A percentile compares a stretch with the other conserved stretches of the same genome.
Evolutionary conservation across 92 coral and sea anemone genomes (phyloP).

Genomic region (Actinostola sp.): DNA sequence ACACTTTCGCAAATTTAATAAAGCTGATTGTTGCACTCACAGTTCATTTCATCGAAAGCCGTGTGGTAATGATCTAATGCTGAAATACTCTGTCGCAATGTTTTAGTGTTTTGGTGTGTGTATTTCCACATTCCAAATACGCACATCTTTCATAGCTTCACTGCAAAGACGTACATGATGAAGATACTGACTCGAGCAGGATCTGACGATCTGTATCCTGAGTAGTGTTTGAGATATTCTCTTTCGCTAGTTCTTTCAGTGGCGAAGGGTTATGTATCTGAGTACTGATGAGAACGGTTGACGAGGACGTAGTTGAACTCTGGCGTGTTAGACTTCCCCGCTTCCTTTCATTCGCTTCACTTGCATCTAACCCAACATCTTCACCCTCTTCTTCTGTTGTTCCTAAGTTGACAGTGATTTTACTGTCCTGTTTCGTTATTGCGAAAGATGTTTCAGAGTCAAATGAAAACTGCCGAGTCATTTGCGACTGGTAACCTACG

Average conservation of each 20-base stretch:
- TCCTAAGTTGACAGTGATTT: constrained; percentile 15
- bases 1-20: no score
- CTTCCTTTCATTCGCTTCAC: neutral
- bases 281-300: constrained; percentile 2
- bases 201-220: neutral
- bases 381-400: constrained; percentile 6
- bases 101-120: no score
- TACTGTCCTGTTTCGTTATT: constrained; percentile 9
- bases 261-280: constrained; percentile 22
- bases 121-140: neutral
- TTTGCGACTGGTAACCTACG: constrained; percentile 63
- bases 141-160: no score
- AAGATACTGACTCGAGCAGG: neutral
- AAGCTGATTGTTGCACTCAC: no score
- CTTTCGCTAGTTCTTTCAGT: constrained; percentile 1
- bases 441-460: constrained; percentile 22
- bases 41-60: no score
- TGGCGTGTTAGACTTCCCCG: constrained; percentile 7
- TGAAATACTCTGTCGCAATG: no score
- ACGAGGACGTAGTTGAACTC: constrained; percentile 10
- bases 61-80: no score
- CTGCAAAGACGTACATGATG: neutral
- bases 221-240: neutral
- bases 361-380: neutral
- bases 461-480: constrained; percentile 34